Conservation (phyloP, 1,140 invertebrate genomes). For the Drosophila kikkawai region DNA sequence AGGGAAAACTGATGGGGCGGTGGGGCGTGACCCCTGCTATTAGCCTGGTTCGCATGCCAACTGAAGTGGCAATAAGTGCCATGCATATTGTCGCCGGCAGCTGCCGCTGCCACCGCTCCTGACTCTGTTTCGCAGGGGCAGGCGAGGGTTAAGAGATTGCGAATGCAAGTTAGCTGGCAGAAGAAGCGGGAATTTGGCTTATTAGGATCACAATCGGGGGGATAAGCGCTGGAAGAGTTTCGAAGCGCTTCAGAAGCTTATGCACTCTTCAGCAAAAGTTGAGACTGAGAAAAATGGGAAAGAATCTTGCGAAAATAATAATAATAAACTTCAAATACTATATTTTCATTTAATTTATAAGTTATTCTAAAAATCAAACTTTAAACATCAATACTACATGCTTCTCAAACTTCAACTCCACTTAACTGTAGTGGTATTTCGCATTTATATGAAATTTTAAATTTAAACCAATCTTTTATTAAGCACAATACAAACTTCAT, state of each 20-base stretch:
- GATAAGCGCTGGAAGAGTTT: conserved; percentile 17
- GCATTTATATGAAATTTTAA: conserved; percentile 5
- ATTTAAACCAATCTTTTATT: conserved; percentile 19
- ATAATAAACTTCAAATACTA: background rate
- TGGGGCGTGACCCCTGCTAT: conserved; percentile 35
- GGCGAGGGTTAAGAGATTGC: conserved; percentile 29
- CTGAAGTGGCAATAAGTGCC: conserved; percentile 81
- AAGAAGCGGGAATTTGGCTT: conserved; percentile 28
- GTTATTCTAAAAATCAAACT: background rate
- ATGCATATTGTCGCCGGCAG: conserved; percentile 73
- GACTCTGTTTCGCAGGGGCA: conserved; percentile 4
- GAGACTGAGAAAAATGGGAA: background rate
- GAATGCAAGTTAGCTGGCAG: conserved; percentile 31
- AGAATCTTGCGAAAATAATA: background rate
- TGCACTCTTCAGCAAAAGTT: background rate
- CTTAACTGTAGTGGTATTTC: conserved; percentile 13
- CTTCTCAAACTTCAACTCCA: too few relatives aligned
- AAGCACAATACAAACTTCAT: conserved; percentile 26
- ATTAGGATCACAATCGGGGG: conserved; percentile 35
- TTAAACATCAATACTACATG: background rate
- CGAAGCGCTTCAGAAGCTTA: conserved; percentile 7
- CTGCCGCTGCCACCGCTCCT: conserved; percentile 20
- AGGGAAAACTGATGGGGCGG: background rate
- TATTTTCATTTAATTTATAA: background rate
- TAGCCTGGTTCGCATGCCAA: conserved; percentile 73